These are phyloP conservation scores for Potamarius usumacintae DNA, from an alignment of 2,113 vertebrate genomes.

Conservation along the genomic window DNA sequence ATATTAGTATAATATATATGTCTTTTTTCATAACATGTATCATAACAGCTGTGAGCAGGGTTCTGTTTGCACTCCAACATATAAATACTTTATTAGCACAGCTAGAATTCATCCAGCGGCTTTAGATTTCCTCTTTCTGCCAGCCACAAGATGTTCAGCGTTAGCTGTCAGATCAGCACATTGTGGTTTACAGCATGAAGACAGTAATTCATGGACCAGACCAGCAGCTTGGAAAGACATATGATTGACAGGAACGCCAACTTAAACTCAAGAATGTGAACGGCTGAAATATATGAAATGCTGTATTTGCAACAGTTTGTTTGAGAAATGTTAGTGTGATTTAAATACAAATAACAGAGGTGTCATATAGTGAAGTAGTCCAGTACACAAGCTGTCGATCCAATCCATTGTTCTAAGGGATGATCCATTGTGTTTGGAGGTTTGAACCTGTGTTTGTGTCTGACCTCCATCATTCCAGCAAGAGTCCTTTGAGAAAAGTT, in stretches of 20 bases:
- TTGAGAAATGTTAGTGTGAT: constrained; percentile 66
- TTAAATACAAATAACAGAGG: constrained; percentile 48
- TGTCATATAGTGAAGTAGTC: constrained; percentile 1
- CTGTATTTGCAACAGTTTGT: constrained; percentile 69
- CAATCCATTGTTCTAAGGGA: constrained; percentile 18
- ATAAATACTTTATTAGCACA: constrained; percentile 38
- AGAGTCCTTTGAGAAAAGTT: background rate
- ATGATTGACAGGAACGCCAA: constrained; percentile 59
- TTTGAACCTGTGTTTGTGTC: background rate
- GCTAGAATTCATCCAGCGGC: constrained; percentile 36
- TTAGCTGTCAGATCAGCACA: constrained; percentile 41
- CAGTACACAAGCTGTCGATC: constrained; percentile 22
- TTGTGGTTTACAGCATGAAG: constrained; percentile 37
- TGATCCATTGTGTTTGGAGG: background rate
- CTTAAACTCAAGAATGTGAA: constrained; percentile 66
- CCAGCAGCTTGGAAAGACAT: constrained; percentile 48
- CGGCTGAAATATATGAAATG: constrained; percentile 75
- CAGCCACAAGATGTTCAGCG: constrained; percentile 29
- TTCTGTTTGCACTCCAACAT: constrained; percentile 31
- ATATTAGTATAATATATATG: background rate
- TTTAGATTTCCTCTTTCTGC: constrained; percentile 40
- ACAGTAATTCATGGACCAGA: constrained; percentile 24
- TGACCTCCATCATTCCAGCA: background rate
- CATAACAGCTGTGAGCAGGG: constrained; percentile 36
- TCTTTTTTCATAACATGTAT: background rate